Base-by-base conservation (phyloP, 2,797 vertebrate species). In the Tapirus indicus region DNA sequence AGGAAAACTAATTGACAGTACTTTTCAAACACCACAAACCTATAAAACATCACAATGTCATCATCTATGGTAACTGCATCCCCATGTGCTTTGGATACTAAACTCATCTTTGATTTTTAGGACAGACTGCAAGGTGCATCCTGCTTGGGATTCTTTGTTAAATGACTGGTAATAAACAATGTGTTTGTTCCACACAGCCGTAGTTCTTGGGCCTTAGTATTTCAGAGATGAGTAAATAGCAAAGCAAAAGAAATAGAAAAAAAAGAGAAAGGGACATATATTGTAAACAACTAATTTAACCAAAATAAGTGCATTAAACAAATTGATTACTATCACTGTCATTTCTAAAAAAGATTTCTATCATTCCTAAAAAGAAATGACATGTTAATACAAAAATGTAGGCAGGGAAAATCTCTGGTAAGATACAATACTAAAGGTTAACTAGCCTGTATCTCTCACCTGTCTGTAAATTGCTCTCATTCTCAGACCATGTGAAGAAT, bases 141-240 rank as follows among this genome's bases (percentile, higher is more conserved):
- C 29, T 54, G 13, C 64, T 72, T 84, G 3, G 23, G 35, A 69
- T 14, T n/a, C 64, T 84, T 87, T 68, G 60, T 68, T 89, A 62
- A 95, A 90, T 80, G 23, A 68, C 79, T 64, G 89, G 32, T 71
- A 7, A 94, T 18, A 8, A 10, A 20, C 18, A 60, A 21, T 75
- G 7, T 56, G 68, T 93, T 78, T 92, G 11, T 88, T 54, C 23
- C 58, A 79, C 23, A 29, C 21, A 77, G 5, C 2, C 52, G 60
- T 54, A 41, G 23, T 69, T 68, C 9, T 83, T 20, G 44, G 54
- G 8, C 35, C 6, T 95, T 97, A 75, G 6, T 82, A 38, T 88
- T 93, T 95, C 68, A 97, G 94, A 96, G 47, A 41, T 21, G 23
- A 88, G 41, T 25, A 88, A 90, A 47, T 35, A 85, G 13, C 2